A percentile compares a stretch with the other conserved stretches of the same genome.
Conservation (phyloP, 2,888 invertebrate species). For the Pocota personata region DNA sequence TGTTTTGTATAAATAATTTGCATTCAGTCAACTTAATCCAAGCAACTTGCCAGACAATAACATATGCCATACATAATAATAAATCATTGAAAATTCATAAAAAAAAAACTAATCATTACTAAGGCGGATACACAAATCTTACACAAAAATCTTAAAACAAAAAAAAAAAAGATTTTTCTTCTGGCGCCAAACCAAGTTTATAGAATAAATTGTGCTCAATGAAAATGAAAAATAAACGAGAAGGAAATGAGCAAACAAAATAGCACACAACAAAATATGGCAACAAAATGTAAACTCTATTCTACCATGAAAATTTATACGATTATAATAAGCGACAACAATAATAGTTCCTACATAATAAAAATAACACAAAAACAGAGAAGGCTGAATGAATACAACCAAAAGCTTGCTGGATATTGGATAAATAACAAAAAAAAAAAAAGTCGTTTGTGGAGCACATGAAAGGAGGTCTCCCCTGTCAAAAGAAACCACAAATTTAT, state of each 20-base stretch:
- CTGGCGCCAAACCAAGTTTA: background rate
- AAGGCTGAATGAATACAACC: background rate
- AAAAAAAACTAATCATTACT: background rate
- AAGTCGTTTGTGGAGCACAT: background rate
- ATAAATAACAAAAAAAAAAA: background rate
- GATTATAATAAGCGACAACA: slow-evolving; percentile 17
- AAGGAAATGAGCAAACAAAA: background rate
- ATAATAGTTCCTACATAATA: background rate
- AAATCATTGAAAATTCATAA: background rate
- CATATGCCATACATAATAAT: background rate
- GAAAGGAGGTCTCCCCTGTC: background rate
- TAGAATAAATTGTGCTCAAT: background rate
- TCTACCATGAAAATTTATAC: slow-evolving; percentile 19
- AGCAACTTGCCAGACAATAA: background rate
- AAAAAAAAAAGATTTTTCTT: too few species aligned
- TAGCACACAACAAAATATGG: background rate
- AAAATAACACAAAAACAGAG: background rate
- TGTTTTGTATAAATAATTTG: too few species aligned
- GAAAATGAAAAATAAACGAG: background rate
- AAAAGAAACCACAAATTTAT: background rate
- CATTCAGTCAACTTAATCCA: too few species aligned
- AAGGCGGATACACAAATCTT: background rate
- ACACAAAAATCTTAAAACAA: background rate
- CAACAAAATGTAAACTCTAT: slow-evolving; percentile 9
- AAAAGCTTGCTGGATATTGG: background rate